Evolutionary conservation across 2,888 invertebrate species (phyloP).

Genomic region (Aphidoletes aphidimyza): DNA sequence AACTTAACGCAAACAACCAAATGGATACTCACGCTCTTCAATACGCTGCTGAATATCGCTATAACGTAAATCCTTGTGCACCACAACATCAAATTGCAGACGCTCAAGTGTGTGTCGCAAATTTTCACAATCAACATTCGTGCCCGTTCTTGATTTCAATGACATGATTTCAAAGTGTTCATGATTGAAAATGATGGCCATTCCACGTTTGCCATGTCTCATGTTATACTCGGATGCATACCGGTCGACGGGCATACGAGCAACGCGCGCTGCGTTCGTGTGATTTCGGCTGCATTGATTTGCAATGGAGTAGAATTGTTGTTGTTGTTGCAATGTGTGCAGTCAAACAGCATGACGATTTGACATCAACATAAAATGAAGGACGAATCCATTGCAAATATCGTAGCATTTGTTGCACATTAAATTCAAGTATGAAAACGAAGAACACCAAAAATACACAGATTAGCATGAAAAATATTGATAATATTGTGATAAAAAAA

Average conservation of each 20-base stretch:
- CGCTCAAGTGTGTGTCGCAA: conserved; percentile 73
- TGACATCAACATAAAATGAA: conserved; percentile 24
- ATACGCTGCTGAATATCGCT: conserved; percentile 76
- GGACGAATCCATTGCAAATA: background rate
- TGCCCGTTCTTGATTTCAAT: conserved; percentile 81
- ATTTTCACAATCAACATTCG: conserved; percentile 85
- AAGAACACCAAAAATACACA: background rate
- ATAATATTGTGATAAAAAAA: background rate
- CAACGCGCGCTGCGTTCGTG: conserved; percentile 60
- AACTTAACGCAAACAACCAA: background rate
- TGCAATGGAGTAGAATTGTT: background rate
- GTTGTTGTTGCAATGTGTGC: conserved; percentile 14
- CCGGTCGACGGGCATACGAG: conserved; percentile 74
- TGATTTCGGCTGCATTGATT: conserved; percentile 2
- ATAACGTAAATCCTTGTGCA: conserved; percentile 76
- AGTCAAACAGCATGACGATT: conserved; percentile 48
- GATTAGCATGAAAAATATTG: background rate
- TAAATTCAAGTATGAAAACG: background rate
- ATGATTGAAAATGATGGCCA: conserved; percentile 91
- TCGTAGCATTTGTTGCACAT: background rate
- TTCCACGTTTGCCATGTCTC: conserved; percentile 83
- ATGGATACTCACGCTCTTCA: conserved; percentile 69
- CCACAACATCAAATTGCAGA: conserved; percentile 78
- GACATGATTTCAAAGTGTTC: conserved; percentile 80
- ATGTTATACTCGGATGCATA: conserved; percentile 86